Conservation (phyloP, 2,888 invertebrate genomes). For the Mimumesa dahlbomi region DNA sequence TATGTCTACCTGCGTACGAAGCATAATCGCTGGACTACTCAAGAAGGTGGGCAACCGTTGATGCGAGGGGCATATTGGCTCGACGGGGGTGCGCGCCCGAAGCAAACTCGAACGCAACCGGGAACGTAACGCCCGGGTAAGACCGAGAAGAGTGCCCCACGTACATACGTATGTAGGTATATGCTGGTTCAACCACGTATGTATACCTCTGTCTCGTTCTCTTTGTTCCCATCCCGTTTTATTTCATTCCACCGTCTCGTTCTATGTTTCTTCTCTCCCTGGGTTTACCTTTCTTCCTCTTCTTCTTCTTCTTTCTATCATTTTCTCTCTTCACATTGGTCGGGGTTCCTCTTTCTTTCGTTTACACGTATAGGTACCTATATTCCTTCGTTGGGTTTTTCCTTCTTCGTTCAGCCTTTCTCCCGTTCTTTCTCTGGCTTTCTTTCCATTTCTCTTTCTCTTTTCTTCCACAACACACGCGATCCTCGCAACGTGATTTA, state of each 20-base stretch:
- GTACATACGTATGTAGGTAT: too few species aligned
- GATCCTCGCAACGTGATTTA: constrained; percentile 78
- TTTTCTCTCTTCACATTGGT: too few species aligned
- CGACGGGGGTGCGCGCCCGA: constrained; percentile 74
- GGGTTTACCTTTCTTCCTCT: constrained; percentile 12
- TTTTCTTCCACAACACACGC: constrained; percentile 63
- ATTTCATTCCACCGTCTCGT: neutral
- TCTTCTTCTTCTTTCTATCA: constrained; percentile 28
- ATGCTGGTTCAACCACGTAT: constrained; percentile 33
- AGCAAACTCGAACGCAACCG: constrained; percentile 68
- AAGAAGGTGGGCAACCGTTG: constrained; percentile 75
- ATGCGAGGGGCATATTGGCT: constrained; percentile 78
- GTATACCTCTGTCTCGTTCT: constrained; percentile 10
- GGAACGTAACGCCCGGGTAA: constrained; percentile 59
- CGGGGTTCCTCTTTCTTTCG: too few species aligned
- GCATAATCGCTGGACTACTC: constrained; percentile 74
- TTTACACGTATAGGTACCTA: too few species aligned
- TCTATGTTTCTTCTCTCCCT: neutral
- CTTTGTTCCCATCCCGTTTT: neutral
- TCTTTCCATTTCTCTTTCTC: constrained; percentile 32
- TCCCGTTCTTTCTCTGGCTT: constrained; percentile 31
- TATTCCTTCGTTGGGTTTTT: too few species aligned
- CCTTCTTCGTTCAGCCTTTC: constrained; percentile 32
- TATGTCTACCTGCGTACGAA: constrained; percentile 42
- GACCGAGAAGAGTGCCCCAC: constrained; percentile 38